Conservation (phyloP, 1,140 invertebrate genomes). For the Spodoptera litura region DNA sequence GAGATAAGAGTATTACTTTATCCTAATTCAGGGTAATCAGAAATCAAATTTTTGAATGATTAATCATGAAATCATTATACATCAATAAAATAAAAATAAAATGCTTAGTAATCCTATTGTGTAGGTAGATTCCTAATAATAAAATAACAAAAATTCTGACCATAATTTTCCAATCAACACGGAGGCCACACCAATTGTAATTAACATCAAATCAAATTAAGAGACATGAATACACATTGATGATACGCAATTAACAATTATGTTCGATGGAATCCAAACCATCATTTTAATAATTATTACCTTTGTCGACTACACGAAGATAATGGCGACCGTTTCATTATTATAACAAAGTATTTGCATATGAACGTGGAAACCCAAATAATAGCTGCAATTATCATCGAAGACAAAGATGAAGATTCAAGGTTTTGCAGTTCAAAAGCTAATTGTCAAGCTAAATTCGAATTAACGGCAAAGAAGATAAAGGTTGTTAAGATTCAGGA, state of each 20-base stretch:
- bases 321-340: conserved; percentile 14
- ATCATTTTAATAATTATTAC: neutral
- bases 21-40: too few species aligned
- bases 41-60: too few species aligned
- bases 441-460: neutral
- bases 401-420: neutral
- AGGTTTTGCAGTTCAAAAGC: neutral
- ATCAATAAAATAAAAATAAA: too few species aligned
- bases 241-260: conserved; percentile 17
- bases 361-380: conserved; percentile 12
- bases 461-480: neutral
- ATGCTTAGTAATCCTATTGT: too few species aligned
- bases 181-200: conserved; percentile 7
- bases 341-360: conserved; percentile 30
- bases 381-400: conserved; percentile 25
- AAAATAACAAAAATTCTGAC: conserved; percentile 9
- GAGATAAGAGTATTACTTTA: too few species aligned
- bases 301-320: neutral
- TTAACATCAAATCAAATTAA: conserved; percentile 36
- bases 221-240: conserved; percentile 27
- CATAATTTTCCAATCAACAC: conserved; percentile 13
- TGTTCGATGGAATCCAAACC: neutral
- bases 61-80: too few species aligned
- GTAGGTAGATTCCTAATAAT: neutral
- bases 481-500: neutral